Conservation (phyloP, 2,797 vertebrate species). For the Mus minutoides region DNA sequence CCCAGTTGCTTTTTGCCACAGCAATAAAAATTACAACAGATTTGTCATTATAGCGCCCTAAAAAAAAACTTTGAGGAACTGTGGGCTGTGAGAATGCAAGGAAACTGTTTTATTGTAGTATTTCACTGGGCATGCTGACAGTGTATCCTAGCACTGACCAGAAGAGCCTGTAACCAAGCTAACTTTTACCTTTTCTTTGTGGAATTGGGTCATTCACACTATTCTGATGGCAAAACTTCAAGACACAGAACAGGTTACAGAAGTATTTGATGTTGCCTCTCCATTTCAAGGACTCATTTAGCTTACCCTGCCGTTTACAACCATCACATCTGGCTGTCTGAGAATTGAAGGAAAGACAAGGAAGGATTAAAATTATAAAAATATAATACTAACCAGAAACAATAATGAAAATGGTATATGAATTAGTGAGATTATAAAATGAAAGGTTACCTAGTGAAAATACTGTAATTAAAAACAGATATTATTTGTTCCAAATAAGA, state of each 20-base stretch:
- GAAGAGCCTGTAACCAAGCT: conserved; percentile 53
- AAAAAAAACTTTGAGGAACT: conserved; percentile 41
- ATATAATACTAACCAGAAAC: conserved; percentile 23
- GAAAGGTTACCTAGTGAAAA: conserved; percentile 48
- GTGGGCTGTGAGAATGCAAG: background rate
- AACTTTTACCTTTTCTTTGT: conserved; percentile 87
- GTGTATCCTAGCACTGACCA: background rate
- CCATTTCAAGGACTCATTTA: conserved; percentile 93
- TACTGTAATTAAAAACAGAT: background rate
- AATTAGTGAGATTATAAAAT: conserved; percentile 55
- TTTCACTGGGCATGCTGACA: conserved; percentile 1
- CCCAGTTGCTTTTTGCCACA: background rate
- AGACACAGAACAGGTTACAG: conserved; percentile 94
- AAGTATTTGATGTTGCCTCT: conserved; percentile 95
- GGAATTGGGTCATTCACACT: conserved; percentile 83
- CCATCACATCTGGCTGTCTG: conserved; percentile 96
- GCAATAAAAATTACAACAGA: background rate
- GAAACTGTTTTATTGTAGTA: conserved; percentile 55
- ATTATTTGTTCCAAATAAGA: conserved; percentile 18
- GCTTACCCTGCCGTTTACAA: conserved; percentile 94
- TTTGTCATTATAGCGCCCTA: background rate
- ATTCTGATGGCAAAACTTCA: conserved; percentile 93
- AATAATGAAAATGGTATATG: conserved; percentile 18
- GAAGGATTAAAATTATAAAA: conserved; percentile 42
- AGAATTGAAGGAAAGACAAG: conserved; percentile 54